Evolutionary conservation across 2,888 invertebrate species (phyloP).

Genomic region (Agrochola litura): DNA sequence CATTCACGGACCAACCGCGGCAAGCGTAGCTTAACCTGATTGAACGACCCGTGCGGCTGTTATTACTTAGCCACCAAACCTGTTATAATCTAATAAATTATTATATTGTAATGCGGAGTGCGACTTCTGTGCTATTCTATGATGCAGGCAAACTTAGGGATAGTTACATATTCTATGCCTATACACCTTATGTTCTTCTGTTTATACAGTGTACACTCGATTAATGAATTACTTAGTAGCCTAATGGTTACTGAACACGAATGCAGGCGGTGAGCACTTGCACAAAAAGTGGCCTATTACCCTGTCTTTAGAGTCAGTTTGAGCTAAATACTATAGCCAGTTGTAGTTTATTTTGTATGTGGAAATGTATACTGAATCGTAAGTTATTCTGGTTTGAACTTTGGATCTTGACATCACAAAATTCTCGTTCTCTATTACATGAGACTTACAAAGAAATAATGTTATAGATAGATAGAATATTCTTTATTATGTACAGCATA

Average conservation of each 20-base stretch:
- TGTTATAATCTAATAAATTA: too few species aligned
- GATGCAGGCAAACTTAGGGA: too few species aligned
- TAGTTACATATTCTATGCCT: too few species aligned
- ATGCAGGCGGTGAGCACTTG: neutral
- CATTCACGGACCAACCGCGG: too few species aligned
- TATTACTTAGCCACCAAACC: too few species aligned
- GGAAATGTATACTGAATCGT: neutral
- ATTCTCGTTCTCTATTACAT: neutral
- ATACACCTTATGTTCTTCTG: too few species aligned
- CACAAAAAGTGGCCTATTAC: slow-evolving; percentile 28
- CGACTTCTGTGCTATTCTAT: too few species aligned
- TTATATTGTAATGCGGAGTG: too few species aligned
- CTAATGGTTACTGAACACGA: slow-evolving; percentile 18
- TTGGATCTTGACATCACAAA: neutral
- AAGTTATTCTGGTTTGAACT: neutral
- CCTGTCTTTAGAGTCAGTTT: neutral
- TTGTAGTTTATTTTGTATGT: neutral
- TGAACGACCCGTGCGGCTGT: too few species aligned
- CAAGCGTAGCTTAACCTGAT: too few species aligned
- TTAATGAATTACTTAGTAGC: slow-evolving; percentile 37
- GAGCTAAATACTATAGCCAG: slow-evolving; percentile 17
- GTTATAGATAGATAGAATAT: too few species aligned
- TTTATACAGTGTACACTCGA: neutral
- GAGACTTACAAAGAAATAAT: neutral
- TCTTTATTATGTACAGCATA: too few species aligned